phyloP scores from a whole-genome alignment of 2,888 invertebrate species.

The Hyposoter dolosus region DNA sequence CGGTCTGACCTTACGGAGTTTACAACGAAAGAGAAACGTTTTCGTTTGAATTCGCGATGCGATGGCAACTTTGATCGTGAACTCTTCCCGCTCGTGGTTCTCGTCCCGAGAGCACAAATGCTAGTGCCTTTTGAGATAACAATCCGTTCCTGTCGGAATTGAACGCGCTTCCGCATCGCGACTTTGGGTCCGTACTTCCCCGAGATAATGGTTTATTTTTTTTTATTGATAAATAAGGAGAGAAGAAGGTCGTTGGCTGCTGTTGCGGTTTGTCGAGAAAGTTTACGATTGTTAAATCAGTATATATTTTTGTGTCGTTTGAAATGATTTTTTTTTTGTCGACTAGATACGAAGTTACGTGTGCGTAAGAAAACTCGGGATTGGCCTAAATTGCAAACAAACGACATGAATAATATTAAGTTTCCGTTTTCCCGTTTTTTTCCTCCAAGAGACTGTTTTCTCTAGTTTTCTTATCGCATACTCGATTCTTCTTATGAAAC shows the following conservation, averaged over 20 bases:
- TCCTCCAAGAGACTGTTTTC: conserved; percentile 39
- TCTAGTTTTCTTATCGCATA: conserved; percentile 4
- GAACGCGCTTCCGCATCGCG: conserved; percentile 8
- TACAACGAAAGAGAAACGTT: conserved; percentile 15
- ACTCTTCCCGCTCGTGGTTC: background rate
- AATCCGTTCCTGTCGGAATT: conserved; percentile 15
- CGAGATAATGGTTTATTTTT: conserved; percentile 23
- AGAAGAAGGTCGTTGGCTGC: conserved; percentile 20
- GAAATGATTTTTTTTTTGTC: conserved; percentile 18
- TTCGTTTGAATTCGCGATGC: background rate
- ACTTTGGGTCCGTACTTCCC: background rate
- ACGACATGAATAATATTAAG: conserved; percentile 12
- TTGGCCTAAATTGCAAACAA: conserved; percentile 33
- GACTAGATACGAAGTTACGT: conserved; percentile 8
- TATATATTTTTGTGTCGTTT: conserved; percentile 39
- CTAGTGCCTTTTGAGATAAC: conserved; percentile 23
- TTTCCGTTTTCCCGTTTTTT: conserved; percentile 19
- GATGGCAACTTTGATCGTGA: conserved; percentile 22
- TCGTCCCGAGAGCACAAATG: background rate
- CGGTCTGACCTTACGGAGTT: background rate
- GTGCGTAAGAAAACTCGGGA: conserved; percentile 42
- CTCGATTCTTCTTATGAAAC: background rate
- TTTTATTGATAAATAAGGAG: conserved; percentile 19
- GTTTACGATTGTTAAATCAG: conserved; percentile 64
- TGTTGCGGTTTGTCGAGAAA: conserved; percentile 66